Base-by-base conservation (phyloP, 2,888 invertebrate species). In the Sinohyriopsis cumingii region DNA sequence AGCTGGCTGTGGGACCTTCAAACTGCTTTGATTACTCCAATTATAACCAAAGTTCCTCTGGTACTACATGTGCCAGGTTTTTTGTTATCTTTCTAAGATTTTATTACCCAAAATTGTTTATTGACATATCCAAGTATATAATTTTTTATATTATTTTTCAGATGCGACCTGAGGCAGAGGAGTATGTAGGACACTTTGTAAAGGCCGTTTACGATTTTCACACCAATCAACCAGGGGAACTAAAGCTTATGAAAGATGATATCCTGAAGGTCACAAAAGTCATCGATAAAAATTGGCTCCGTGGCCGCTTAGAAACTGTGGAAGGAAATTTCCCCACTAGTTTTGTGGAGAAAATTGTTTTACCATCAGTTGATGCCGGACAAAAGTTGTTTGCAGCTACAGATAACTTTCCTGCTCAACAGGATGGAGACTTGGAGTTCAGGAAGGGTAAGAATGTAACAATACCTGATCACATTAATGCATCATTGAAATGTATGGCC, bases 271-370 rank as follows among this genome's bases (percentile, higher is more conserved):
- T 89, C 28, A 82, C 82, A 33, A 72, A 77, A 22, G 77, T 76
- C 15, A 71, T 88, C 5, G 87, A 89, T 75, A 82, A 81, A 28
- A 86, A 88, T 78, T 89, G 89, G 89, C 78, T 86, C 25, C 74
- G 72, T 64, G 89, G 89, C 15, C 67, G 66, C 12, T 75, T 77
- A 15, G 72, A 76, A 55, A 78, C 79, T 22, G 60, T 65, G 18
- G 79, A 83, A 62, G 89, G 89, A 18, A 87, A 78, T 71, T 88
- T 89, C 69, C 89, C 89, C 0, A 59, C 77, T 20, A 84, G 79
- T 63, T 88, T 86, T 83, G 88, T 89, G 57, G 83, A 85, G 67
- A 77, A 71, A 19, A 62, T 89, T 1, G 61, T 57, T 2, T 59
- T 89, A 9, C 87, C 87, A 19, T 71, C 76, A 4, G 72, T 82